Base-by-base conservation (phyloP, 2,888 invertebrate genomes). In the Pseudococcus longispinus region DNA sequence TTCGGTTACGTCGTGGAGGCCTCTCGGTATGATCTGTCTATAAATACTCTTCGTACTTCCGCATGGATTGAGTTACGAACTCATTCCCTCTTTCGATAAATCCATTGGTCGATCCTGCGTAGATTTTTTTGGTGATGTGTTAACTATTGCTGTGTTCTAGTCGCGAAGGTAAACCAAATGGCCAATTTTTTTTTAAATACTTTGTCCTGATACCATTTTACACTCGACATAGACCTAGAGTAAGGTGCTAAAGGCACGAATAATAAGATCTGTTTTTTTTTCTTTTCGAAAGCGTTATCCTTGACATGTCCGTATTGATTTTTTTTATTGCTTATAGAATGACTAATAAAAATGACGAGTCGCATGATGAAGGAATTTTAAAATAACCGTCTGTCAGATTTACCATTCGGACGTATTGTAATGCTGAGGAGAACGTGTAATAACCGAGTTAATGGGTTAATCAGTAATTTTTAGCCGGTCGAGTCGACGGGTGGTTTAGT, bases 281-380 rank as follows among this genome's bases (percentile, higher is more conserved):
- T 29, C 70, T 2, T 80, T 80, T 80, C 77, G 77, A 80, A 80
- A 80, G 77, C 77, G 77, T 80, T 80, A 80, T 80, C 77, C 77
- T 80, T 80, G 77, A 74, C 74, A 74, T 74, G 74, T 20, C 6
- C 77, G 77, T 80, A 80, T 80, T 80, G 77, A 80, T 80, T 80
- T 80, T 80, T 80, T 80, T 80, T 80, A 80, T 37, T 42, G 42
- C 77, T 80, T 42, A 42, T 80, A 42, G 77, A 80, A 80, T 80
- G 77, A 80, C 77, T 80, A 80, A 80, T 80, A 80, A 80, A 80
- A 55, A 83, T 55, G 83, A 83, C 23, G 83, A 83, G 51, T 46
- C 46, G 51, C 83, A 46, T 84, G 84, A 84, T 84, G 84, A 84
- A 46, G 84, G 60, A 84, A 84, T 84, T 84, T 84, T 84, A 84